phyloP scores from a whole-genome alignment of 2,797 vertebrate species.

The Sternarchorhynchus goeldii region DNA sequence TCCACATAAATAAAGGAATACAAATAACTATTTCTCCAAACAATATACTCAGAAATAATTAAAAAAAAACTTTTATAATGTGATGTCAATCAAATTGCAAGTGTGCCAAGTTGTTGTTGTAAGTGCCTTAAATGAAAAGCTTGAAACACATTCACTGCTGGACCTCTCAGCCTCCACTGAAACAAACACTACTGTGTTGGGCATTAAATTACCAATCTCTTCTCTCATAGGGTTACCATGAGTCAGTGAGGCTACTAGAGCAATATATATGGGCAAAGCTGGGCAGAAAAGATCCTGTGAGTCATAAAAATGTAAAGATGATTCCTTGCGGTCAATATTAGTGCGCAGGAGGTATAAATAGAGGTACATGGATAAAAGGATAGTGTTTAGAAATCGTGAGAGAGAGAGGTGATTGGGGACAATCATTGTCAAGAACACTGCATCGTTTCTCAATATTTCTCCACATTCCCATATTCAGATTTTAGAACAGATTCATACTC shows the following conservation, averaged over 20 bases:
- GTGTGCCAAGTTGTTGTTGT: not conserved
- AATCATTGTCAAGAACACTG: not conserved
- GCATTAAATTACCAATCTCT: conserved; percentile 38
- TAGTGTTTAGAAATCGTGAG: conserved; percentile 36
- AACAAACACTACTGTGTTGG: conserved; percentile 10
- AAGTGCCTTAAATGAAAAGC: conserved; percentile 16
- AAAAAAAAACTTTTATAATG: not conserved
- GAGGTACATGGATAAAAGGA: conserved; percentile 50
- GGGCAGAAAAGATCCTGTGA: conserved; percentile 28
- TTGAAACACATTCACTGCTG: conserved; percentile 23
- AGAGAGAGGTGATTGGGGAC: conserved; percentile 22
- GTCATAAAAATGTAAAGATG: conserved; percentile 36
- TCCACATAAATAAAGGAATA: not conserved
- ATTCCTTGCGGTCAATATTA: conserved; percentile 37
- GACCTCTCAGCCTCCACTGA: conserved; percentile 28
- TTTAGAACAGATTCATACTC: too few relatives aligned
- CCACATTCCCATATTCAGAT: not conserved
- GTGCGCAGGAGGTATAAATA: conserved; percentile 35
- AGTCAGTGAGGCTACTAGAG: conserved; percentile 23
- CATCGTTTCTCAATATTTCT: too few relatives aligned
- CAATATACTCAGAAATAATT: not conserved
- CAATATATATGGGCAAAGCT: not conserved
- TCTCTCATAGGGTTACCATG: conserved; percentile 45
- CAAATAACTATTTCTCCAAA: not conserved
- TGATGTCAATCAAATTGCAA: conserved; percentile 9